A percentile compares a stretch with the other conserved stretches of the same genome.
Evolutionary conservation across 2,113 vertebrate species (phyloP).

Genomic region (Micromys minutus): DNA sequence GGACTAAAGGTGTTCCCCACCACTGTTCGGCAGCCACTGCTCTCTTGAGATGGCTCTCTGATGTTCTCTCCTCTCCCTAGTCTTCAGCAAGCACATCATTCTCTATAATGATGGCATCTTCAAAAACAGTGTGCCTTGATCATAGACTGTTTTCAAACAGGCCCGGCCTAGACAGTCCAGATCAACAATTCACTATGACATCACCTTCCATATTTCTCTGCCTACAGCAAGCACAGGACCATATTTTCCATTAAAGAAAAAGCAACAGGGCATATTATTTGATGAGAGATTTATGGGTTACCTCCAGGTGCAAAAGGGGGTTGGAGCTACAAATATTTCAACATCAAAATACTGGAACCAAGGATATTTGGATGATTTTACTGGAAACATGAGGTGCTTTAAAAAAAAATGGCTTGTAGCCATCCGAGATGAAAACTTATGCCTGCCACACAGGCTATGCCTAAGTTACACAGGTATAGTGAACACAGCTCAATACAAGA

Average conservation of each 20-base stretch:
- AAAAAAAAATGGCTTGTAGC: not conserved
- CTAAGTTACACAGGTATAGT: slow-evolving; percentile 32
- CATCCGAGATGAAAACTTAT: slow-evolving; percentile 22
- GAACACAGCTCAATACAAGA: not conserved
- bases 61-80: not conserved
- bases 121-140: slow-evolving; percentile 30
- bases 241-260: slow-evolving; percentile 72
- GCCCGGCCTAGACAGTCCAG: slow-evolving; percentile 44
- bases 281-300: slow-evolving; percentile 71
- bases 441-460: not conserved
- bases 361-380: slow-evolving; percentile 69
- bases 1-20: not conserved
- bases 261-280: slow-evolving; percentile 65
- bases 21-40: not conserved
- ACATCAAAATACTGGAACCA: slow-evolving; percentile 72
- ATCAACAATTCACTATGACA: slow-evolving; percentile 60
- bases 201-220: slow-evolving; percentile 68
- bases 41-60: not conserved
- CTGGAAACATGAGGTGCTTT: slow-evolving; percentile 72
- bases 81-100: not conserved
- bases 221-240: slow-evolving; percentile 52
- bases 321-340: slow-evolving; percentile 62
- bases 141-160: slow-evolving; percentile 35
- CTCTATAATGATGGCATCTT: not conserved
- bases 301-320: slow-evolving; percentile 73